Conservation (phyloP, 2,888 invertebrate species). For the Tachina fera region DNA sequence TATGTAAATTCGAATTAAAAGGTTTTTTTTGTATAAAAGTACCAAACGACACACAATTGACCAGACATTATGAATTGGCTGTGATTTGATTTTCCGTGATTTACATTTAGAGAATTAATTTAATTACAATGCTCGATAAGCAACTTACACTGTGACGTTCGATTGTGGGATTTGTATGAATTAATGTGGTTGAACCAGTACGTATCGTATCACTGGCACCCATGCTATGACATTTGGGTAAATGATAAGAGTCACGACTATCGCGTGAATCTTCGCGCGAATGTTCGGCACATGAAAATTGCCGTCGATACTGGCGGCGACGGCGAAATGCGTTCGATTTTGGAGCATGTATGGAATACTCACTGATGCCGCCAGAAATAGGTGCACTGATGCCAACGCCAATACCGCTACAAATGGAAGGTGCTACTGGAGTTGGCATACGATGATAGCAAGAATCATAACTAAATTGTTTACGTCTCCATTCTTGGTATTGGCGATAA, state of each 20-base stretch:
- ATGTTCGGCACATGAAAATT: constrained; percentile 81
- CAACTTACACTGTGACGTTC: constrained; percentile 78
- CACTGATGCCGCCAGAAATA: constrained; percentile 31
- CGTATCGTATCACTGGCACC: constrained; percentile 78
- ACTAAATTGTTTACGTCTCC: constrained; percentile 82
- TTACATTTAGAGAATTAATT: constrained; percentile 38
- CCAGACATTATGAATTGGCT: constrained; percentile 39
- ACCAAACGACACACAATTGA: constrained; percentile 52
- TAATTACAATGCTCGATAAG: constrained; percentile 44
- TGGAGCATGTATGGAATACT: constrained; percentile 65
- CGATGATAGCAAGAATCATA: constrained; percentile 82
- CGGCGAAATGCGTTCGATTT: constrained; percentile 78
- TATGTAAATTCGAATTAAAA: neutral
- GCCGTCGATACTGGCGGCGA: constrained; percentile 81
- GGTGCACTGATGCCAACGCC: constrained; percentile 38
- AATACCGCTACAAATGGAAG: constrained; percentile 70
- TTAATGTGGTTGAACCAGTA: constrained; percentile 77
- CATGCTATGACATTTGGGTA: constrained; percentile 77
- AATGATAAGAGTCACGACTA: constrained; percentile 80
- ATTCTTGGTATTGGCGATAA: constrained; percentile 82
- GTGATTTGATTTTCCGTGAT: constrained; percentile 43
- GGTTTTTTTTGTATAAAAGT: constrained; percentile 18
- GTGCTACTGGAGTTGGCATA: constrained; percentile 76
- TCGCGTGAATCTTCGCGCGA: constrained; percentile 81
- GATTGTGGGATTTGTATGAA: constrained; percentile 72